A percentile compares a stretch with the other conserved stretches of the same genome.
phyloP scores from a whole-genome alignment of 2,888 invertebrate species.

The Cerceris ruficornis region DNA sequence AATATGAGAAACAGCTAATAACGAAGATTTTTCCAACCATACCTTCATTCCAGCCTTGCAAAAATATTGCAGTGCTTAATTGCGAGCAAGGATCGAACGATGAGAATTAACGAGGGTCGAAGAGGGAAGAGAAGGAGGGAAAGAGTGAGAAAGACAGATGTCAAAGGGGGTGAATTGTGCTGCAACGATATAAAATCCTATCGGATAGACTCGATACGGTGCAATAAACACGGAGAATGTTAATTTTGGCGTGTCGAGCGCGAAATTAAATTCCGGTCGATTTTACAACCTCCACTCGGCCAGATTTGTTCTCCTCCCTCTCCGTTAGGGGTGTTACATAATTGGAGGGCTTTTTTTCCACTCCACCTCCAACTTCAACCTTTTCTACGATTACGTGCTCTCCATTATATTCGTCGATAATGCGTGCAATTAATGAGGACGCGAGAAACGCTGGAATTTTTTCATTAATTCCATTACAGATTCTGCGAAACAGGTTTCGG shows the following conservation, averaged over 20 bases:
- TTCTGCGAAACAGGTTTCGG: too few species aligned
- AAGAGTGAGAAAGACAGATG: too few species aligned
- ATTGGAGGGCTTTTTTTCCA: constrained; percentile 9
- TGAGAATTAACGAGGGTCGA: constrained; percentile 58
- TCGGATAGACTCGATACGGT: constrained; percentile 45
- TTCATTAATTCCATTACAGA: too few species aligned
- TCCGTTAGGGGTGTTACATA: constrained; percentile 13
- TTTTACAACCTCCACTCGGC: constrained; percentile 48
- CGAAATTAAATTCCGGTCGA: constrained; percentile 68
- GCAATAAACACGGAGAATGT: constrained; percentile 69
- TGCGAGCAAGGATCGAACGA: constrained; percentile 29
- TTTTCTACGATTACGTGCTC: constrained; percentile 3
- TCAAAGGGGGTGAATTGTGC: constrained; percentile 13
- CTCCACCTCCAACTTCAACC: not conserved
- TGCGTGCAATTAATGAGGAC: too few species aligned
- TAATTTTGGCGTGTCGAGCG: constrained; percentile 54
- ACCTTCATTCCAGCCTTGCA: constrained; percentile 2
- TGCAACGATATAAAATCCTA: constrained; percentile 52
- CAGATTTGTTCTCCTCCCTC: constrained; percentile 4
- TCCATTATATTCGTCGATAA: not conserved
- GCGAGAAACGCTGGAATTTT: too few species aligned
- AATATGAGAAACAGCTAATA: not conserved
- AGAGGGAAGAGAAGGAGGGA: too few species aligned
- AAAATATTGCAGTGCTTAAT: constrained; percentile 49
- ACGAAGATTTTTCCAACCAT: not conserved